These are phyloP conservation scores for Zaprionus taronus DNA, from an alignment of 1,140 invertebrate species.

Conservation along the genomic window DNA sequence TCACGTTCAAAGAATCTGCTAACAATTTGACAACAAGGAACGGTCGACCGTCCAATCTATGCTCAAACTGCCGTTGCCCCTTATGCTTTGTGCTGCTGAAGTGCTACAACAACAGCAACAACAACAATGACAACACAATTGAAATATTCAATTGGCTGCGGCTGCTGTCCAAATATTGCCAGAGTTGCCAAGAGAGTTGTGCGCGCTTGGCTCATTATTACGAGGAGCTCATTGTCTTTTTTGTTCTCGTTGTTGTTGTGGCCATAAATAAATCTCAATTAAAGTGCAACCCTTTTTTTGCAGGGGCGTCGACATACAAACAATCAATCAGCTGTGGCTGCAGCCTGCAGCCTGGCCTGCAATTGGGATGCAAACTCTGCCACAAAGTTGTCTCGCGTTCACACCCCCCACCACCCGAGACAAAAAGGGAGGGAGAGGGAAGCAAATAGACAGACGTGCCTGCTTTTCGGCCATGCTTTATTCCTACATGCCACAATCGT, in stretches of 20 bases:
- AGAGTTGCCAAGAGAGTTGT: constrained; percentile 29
- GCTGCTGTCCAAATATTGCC: constrained; percentile 76
- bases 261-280: constrained; percentile 81
- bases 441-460: not conserved
- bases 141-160: constrained; percentile 67
- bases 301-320: constrained; percentile 49
- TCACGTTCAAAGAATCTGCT: constrained; percentile 50
- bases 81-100: constrained; percentile 44
- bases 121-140: constrained; percentile 61
- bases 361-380: constrained; percentile 23
- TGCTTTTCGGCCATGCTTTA: constrained; percentile 68
- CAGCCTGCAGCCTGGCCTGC: not conserved
- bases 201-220: constrained; percentile 75
- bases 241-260: not conserved
- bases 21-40: constrained; percentile 81
- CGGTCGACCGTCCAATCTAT: constrained; percentile 68
- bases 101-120: constrained; percentile 51
- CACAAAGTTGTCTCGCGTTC: constrained; percentile 41
- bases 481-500: constrained; percentile 35
- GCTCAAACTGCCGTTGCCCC: constrained; percentile 50
- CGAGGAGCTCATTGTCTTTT: constrained; percentile 63
- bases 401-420: constrained; percentile 48
- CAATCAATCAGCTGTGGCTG: constrained; percentile 67
- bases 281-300: constrained; percentile 72
- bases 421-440: not conserved